These are phyloP conservation scores for Bombus pascuorum DNA, from an alignment of 1,140 invertebrate species.

Conservation along the genomic window DNA sequence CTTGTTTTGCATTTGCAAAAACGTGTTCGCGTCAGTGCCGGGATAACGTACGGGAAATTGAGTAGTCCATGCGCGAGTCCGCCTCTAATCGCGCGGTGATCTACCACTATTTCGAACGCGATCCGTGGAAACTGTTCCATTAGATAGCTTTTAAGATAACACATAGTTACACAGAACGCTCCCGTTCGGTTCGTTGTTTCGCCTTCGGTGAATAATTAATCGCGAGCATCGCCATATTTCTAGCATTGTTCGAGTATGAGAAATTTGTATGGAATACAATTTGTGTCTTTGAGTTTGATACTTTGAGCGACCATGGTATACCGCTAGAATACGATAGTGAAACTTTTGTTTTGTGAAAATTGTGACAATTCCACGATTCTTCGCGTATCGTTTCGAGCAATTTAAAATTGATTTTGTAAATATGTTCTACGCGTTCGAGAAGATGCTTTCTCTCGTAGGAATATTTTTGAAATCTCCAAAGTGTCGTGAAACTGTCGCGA, in stretches of 20 bases:
- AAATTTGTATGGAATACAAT: background rate
- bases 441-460: too few relatives aligned
- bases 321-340: background rate
- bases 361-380: too few relatives aligned
- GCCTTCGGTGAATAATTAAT: background rate
- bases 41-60: conserved; percentile 51
- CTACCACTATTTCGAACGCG: background rate
- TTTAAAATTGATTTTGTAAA: too few relatives aligned
- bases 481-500: too few relatives aligned
- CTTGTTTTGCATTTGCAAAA: conserved; percentile 62
- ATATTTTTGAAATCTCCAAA: too few relatives aligned
- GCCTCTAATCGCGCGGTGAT: conserved; percentile 32
- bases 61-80: background rate
- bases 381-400: too few relatives aligned
- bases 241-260: background rate
- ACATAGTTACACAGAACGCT: too few relatives aligned
- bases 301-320: background rate
- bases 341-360: too few relatives aligned
- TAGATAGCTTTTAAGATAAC: conserved; percentile 12
- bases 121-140: conserved; percentile 24
- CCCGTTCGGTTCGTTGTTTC: background rate
- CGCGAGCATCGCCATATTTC: background rate
- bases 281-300: background rate
- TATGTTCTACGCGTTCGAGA: too few relatives aligned
- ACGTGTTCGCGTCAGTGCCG: conserved; percentile 44